phyloP scores from a whole-genome alignment of 2,888 invertebrate species.

The Rhagonycha fulva region DNA sequence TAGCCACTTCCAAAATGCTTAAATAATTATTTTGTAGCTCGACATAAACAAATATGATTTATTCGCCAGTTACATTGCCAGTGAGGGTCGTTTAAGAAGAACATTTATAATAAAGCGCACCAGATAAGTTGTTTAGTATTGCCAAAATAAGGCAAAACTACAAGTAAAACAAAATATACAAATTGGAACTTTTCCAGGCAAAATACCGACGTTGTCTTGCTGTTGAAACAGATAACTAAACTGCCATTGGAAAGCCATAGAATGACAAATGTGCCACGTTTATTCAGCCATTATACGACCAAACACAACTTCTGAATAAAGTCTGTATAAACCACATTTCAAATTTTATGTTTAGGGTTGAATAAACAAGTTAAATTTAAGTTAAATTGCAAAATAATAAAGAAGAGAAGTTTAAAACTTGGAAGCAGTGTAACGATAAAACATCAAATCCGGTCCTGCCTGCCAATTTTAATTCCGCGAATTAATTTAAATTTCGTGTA shows the following conservation, averaged over 20 bases:
- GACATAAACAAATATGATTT: constrained; percentile 10
- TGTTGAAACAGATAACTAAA: constrained; percentile 40
- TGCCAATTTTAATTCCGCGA: background rate
- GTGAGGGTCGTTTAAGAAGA: constrained; percentile 13
- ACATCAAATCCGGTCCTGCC: background rate
- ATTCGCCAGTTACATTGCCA: constrained; percentile 9
- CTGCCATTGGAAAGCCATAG: constrained; percentile 44
- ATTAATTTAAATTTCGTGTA: background rate
- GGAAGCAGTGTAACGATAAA: background rate
- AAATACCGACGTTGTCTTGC: constrained; percentile 40
- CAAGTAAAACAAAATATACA: constrained; percentile 38
- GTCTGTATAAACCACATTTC: constrained; percentile 24
- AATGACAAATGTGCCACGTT: constrained; percentile 46
- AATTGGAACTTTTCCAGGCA: constrained; percentile 47
- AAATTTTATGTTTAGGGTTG: constrained; percentile 34
- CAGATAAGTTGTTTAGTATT: constrained; percentile 19
- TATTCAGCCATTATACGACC: constrained; percentile 42
- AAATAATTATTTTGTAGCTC: constrained; percentile 1
- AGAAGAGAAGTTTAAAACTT: background rate
- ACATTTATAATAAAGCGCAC: constrained; percentile 20
- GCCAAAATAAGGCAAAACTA: constrained; percentile 18
- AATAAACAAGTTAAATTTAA: background rate
- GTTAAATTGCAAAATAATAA: background rate
- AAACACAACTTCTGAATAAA: constrained; percentile 32
- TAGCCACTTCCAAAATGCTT: background rate